Percentiles rank a stretch among this genome's conserved stretches.
phyloP scores from a whole-genome alignment of 2,113 vertebrate genomes.

The Alaudala cheleensis region DNA sequence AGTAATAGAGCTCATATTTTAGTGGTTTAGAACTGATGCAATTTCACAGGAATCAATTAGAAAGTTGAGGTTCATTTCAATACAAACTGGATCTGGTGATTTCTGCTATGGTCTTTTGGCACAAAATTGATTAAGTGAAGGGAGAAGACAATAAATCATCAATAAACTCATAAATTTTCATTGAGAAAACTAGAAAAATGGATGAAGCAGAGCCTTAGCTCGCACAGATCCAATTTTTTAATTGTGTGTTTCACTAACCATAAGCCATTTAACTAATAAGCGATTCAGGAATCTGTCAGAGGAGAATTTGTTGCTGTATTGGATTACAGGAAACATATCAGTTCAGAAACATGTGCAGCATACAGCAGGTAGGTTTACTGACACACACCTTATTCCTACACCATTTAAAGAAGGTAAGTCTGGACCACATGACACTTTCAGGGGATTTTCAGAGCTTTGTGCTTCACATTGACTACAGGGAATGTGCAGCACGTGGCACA shows the following conservation, averaged over 20 bases:
- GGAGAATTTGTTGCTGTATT: background rate
- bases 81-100: background rate
- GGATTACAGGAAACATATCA: background rate
- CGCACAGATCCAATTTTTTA: constrained; percentile 23
- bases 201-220: constrained; percentile 40
- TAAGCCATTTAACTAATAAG: constrained; percentile 40
- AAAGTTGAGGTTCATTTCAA: background rate
- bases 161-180: constrained; percentile 44
- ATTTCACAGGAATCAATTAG: background rate
- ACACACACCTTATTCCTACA: background rate
- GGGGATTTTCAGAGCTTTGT: background rate
- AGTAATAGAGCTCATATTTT: background rate
- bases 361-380: background rate
- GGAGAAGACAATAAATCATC: constrained; percentile 27
- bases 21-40: background rate
- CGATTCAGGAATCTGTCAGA: constrained; percentile 27
- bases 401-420: background rate
- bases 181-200: constrained; percentile 28
- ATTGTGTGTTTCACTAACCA: constrained; percentile 40
- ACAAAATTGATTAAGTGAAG: constrained; percentile 1
- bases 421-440: background rate
- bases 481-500: accelerated
- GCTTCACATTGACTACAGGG: background rate
- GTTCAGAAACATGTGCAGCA: background rate
- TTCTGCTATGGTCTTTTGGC: background rate